Percentiles rank a stretch among this genome's conserved stretches.
phyloP scores from a whole-genome alignment of 2,888 invertebrate genomes.

The Herminia tarsipennalis region DNA sequence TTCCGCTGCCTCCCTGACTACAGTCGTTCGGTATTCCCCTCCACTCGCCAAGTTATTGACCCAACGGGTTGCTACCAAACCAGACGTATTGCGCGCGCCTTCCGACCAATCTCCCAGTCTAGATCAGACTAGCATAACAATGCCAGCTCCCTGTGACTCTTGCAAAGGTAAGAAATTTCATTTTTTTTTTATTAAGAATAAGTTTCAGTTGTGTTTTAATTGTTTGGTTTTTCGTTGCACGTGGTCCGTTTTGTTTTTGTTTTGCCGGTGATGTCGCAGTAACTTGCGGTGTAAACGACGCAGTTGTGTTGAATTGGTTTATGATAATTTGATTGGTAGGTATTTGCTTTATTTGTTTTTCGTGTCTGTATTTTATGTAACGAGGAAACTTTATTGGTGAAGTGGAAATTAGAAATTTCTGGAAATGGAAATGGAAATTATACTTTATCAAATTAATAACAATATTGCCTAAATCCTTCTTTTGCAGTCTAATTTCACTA shows the following conservation, averaged over 20 bases:
- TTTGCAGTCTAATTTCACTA: no score
- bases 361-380: no score
- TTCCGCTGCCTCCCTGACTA: constrained; percentile 30
- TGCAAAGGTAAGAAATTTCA: constrained; percentile 68
- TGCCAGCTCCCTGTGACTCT: constrained; percentile 80
- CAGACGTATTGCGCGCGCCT: constrained; percentile 65
- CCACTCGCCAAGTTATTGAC: constrained; percentile 80
- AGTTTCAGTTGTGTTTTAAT: background rate
- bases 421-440: no score
- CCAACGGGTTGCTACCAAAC: constrained; percentile 50
- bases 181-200: background rate
- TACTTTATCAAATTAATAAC: no score
- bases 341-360: no score
- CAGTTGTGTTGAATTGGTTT: constrained; percentile 13
- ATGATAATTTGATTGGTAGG: constrained; percentile 1
- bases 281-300: constrained; percentile 17
- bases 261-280: constrained; percentile 11
- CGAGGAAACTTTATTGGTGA: no score
- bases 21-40: constrained; percentile 67
- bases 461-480: no score
- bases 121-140: constrained; percentile 49
- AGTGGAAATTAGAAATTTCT: no score
- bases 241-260: constrained; percentile 24
- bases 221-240: constrained; percentile 8
- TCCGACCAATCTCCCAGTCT: constrained; percentile 35